Percentiles rank a stretch among this genome's conserved stretches.
Conservation (phyloP, 2,113 vertebrate species). For the Parotia lawesii region DNA sequence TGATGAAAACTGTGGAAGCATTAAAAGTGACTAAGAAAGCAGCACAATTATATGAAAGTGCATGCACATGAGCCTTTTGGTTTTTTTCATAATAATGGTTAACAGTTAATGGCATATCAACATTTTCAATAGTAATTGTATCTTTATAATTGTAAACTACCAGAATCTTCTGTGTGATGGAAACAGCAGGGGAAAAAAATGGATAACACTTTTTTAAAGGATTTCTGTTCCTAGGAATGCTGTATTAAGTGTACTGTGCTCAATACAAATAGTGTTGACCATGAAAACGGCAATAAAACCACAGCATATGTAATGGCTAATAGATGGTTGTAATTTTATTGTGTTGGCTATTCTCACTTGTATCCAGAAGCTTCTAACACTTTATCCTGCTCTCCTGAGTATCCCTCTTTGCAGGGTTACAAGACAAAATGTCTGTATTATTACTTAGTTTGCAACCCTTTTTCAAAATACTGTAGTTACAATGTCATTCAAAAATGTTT, state of each 20-base stretch:
- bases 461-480: neutral
- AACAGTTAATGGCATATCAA: neutral
- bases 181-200: neutral
- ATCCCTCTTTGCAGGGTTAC: neutral
- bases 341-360: neutral
- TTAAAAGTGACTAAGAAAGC: neutral
- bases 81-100: neutral
- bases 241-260: neutral
- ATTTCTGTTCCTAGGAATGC: neutral
- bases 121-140: neutral
- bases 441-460: neutral
- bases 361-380: neutral
- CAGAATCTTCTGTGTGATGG: neutral
- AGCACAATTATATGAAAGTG: neutral
- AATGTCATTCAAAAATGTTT: neutral
- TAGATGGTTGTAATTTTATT: neutral
- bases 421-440: neutral
- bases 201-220: neutral
- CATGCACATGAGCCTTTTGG: neutral
- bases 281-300: neutral
- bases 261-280: neutral
- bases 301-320: neutral
- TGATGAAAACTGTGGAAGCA: neutral
- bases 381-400: neutral
- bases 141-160: neutral